Evolutionary conservation across 92 coral and sea anemone species (phyloP).

Genomic region (Micromussa lordhowensis): DNA sequence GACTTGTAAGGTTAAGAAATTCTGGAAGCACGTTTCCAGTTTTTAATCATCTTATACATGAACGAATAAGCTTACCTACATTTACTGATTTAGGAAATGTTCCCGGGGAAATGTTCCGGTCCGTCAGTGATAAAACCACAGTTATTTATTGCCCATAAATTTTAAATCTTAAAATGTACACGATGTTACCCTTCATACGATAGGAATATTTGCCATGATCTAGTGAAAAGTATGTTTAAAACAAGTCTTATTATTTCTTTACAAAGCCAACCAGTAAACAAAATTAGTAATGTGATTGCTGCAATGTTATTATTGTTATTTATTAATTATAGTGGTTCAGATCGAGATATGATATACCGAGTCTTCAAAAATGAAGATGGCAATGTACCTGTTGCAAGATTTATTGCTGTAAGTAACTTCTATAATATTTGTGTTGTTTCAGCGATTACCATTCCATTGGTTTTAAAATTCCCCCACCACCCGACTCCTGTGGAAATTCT

Average conservation of each 20-base stretch:
- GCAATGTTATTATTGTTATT: neutral
- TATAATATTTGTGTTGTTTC: neutral
- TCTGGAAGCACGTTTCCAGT: neutral
- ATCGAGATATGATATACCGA: constrained; percentile 36
- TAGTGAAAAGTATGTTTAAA: neutral
- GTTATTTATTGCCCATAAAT: too few species aligned
- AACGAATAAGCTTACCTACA: too few species aligned
- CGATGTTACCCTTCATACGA: neutral
- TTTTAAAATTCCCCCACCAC: neutral
- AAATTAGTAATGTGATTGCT: too few species aligned
- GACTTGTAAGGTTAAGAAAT: too few species aligned
- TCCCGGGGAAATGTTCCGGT: too few species aligned
- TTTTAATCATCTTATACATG: too few species aligned
- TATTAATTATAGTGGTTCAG: neutral
- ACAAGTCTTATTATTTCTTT: too few species aligned
- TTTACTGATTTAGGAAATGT: too few species aligned
- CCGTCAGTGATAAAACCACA: too few species aligned
- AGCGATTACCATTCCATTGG: neutral
- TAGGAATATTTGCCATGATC: neutral
- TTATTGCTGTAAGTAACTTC: constrained; percentile 57
- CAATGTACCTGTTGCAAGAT: constrained; percentile 69
- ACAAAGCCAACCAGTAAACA: too few species aligned
- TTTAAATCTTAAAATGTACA: too few species aligned
- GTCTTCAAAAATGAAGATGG: constrained; percentile 61
- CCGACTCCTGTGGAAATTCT: neutral